These are phyloP conservation scores for Mystacornis crossleyi DNA, from an alignment of 2,113 vertebrate genomes.

Conservation along the genomic window DNA sequence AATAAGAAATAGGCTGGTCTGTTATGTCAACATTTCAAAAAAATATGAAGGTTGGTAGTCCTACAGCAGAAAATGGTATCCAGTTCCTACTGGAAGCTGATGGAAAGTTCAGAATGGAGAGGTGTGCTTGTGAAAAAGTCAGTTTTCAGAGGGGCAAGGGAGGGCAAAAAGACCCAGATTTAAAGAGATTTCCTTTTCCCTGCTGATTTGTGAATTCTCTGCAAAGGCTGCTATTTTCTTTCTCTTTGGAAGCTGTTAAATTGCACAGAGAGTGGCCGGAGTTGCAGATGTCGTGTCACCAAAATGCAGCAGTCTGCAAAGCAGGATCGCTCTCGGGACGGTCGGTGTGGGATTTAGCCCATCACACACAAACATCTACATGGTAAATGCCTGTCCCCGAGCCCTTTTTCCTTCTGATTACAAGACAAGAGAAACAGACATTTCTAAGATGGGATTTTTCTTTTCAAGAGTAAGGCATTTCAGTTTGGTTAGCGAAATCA, in stretches of 20 bases:
- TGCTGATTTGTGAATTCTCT: neutral
- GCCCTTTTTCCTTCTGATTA: neutral
- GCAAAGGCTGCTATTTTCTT: neutral
- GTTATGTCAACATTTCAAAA: neutral
- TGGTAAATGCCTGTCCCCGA: neutral
- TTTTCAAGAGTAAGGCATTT: neutral
- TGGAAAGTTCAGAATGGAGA: neutral
- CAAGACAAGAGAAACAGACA: neutral
- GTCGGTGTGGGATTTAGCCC: neutral
- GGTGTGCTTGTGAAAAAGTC: neutral
- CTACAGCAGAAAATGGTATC: neutral
- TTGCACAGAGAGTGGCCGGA: neutral
- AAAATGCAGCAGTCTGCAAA: neutral
- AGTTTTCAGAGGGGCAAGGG: neutral
- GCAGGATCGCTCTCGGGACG: neutral
- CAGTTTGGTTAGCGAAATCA: neutral
- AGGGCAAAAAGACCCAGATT: neutral
- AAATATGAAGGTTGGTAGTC: neutral
- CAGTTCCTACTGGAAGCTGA: neutral
- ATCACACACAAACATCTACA: neutral
- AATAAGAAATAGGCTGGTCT: neutral
- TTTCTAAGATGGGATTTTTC: neutral
- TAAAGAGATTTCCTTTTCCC: neutral
- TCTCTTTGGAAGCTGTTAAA: neutral
- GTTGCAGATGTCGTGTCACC: neutral